Percentiles rank a stretch among this genome's conserved stretches.
These are phyloP conservation scores for Lobophora halterata DNA, from an alignment of 2,888 invertebrate genomes.

Conservation along the genomic window DNA sequence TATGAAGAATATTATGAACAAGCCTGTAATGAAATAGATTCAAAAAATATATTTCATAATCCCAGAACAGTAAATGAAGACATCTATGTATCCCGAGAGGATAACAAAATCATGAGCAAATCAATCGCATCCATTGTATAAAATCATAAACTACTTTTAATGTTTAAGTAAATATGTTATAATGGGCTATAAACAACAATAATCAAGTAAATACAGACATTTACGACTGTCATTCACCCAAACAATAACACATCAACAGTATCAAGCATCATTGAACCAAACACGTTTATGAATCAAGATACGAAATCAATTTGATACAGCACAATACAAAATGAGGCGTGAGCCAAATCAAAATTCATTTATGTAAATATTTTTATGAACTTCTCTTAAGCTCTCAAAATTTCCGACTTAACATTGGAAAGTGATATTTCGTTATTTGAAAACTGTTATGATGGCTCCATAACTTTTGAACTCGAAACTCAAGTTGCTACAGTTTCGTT, in stretches of 20 bases:
- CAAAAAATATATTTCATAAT: too few species aligned
- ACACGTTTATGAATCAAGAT: slow-evolving; percentile 58
- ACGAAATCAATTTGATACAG: slow-evolving; percentile 34
- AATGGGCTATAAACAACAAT: slow-evolving; percentile 66
- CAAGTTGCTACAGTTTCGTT: slow-evolving; percentile 10
- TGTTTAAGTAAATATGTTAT: slow-evolving; percentile 50
- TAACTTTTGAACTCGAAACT: slow-evolving; percentile 59
- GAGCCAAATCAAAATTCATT: slow-evolving; percentile 43
- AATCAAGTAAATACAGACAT: slow-evolving; percentile 68
- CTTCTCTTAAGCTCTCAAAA: slow-evolving; percentile 29
- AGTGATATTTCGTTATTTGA: slow-evolving; percentile 27
- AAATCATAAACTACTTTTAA: slow-evolving; percentile 45
- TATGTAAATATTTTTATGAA: slow-evolving; percentile 50
- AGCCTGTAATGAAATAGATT: too few species aligned
- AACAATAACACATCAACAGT: slow-evolving; percentile 71
- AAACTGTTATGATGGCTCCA: slow-evolving; percentile 44
- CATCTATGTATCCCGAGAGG: slow-evolving; percentile 2
- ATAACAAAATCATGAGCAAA: slow-evolving; percentile 4
- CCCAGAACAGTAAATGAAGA: neutral
- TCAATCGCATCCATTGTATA: slow-evolving; percentile 21
- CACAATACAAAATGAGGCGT: slow-evolving; percentile 38
- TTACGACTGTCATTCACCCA: slow-evolving; percentile 67
- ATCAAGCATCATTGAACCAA: slow-evolving; percentile 73
- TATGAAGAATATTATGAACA: too few species aligned
- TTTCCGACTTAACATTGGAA: slow-evolving; percentile 27